These are phyloP conservation scores for Cydia splendana DNA, from an alignment of 1,140 invertebrate species.

Conservation along the genomic window DNA sequence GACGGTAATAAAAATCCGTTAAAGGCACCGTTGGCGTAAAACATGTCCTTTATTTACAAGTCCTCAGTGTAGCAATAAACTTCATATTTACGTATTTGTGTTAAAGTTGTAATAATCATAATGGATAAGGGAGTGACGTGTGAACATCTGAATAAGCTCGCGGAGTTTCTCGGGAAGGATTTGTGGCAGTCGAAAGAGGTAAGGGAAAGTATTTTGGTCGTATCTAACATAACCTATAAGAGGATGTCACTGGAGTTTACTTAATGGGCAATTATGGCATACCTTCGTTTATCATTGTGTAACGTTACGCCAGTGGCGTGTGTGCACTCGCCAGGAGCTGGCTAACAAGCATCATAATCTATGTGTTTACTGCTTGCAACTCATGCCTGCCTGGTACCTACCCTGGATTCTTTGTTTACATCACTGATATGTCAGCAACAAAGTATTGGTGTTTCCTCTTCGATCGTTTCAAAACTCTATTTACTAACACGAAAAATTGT, in stretches of 20 bases:
- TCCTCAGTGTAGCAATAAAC: conserved; percentile 61
- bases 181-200: conserved; percentile 74
- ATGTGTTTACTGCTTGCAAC: conserved; percentile 12
- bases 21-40: conserved; percentile 43
- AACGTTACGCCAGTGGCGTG: conserved; percentile 42
- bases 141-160: conserved; percentile 73
- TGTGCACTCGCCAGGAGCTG: background rate
- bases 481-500: background rate
- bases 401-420: conserved; percentile 19
- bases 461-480: background rate
- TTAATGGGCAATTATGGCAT: conserved; percentile 63
- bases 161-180: conserved; percentile 64
- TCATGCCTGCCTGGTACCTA: background rate
- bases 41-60: conserved; percentile 71
- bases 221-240: conserved; percentile 68
- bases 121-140: conserved; percentile 76
- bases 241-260: conserved; percentile 45
- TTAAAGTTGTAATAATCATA: conserved; percentile 52
- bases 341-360: conserved; percentile 16
- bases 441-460: background rate
- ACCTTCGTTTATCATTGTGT: conserved; percentile 63
- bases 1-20: background rate
- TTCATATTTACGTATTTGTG: conserved; percentile 59
- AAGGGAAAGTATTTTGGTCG: conserved; percentile 48
- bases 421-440: background rate